Conservation (phyloP, 2,888 invertebrate species). For the Macroteleia sp. region DNA sequence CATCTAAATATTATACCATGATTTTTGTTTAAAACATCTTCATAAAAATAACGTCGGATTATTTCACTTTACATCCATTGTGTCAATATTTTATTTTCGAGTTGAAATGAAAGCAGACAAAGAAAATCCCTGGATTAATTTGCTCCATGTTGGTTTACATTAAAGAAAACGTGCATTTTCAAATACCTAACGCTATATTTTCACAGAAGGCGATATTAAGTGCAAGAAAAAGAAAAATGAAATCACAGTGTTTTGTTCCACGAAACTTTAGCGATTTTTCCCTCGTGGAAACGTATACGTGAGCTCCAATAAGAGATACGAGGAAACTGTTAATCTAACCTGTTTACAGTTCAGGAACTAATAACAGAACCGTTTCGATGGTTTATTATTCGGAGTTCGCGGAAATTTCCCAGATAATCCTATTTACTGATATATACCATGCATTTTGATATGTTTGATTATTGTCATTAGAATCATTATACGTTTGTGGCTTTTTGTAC, state of each 20-base stretch:
- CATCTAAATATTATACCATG: too few species aligned
- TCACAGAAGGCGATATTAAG: not conserved
- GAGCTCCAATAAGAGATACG: conserved; percentile 18
- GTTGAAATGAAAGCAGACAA: not conserved
- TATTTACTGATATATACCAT: not conserved
- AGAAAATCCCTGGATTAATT: conserved; percentile 1
- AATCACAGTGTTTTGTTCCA: conserved; percentile 10
- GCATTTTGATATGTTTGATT: too few species aligned
- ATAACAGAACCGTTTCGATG: conserved; percentile 1
- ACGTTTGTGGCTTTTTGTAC: too few species aligned
- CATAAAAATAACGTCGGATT: too few species aligned
- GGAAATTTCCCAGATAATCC: conserved; percentile 2
- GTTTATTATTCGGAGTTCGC: conserved; percentile 20
- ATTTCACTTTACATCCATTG: too few species aligned
- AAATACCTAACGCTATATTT: not conserved
- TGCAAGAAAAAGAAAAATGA: conserved; percentile 1
- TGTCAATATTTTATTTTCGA: too few species aligned
- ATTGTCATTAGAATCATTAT: too few species aligned
- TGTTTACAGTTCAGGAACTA: conserved; percentile 22
- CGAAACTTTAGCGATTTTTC: conserved; percentile 4
- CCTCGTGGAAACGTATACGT: not conserved
- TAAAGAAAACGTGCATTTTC: conserved; percentile 5
- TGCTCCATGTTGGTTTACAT: not conserved
- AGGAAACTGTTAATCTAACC: conserved; percentile 16
- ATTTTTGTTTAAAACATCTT: too few species aligned